Evolutionary conservation across 2,113 vertebrate genomes (phyloP), one percentile per base, ranked within the genome.

Genomic region (Notechis scutatus): DNA sequence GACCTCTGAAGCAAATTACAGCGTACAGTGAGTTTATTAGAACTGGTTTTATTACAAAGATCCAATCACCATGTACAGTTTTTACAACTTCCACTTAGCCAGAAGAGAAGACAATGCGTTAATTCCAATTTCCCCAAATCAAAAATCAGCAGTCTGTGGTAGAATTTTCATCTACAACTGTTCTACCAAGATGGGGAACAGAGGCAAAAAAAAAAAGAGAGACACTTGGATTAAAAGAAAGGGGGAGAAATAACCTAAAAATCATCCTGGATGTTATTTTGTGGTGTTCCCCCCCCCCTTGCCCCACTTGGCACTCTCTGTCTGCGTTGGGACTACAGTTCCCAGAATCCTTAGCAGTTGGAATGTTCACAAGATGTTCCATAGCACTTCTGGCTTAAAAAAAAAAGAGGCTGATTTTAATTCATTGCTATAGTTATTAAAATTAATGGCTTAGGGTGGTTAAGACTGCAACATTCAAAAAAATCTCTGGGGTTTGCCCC

Each of bases 11-110:
- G 6, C 14, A 14, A 21, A 14, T 6, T 12, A 69, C 6, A 21
- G 0, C 0, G 92, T 89, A 94, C 50, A 93, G 42, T 8, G 0
- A 87, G 87, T 90, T 94, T 90, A 4, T 93, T 93, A 61, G 81
- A 95, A 96, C 93, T 0, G 94, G 96, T 97, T 93, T 97, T 97
- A 97, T 97, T 97, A 97, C 96, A 97, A 97, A 97, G 96, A 95
- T 96, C 96, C 96, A 96, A 96, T 95, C 96, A 96, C 97, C 96
- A 96, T 97, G 96, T 96, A 97, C 97, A 97, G 94, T 97, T 97
- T 97, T 97, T 96, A 97, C 97, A 97, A 96, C 92, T 91, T 96
- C 95, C 42, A 23, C 94, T 96, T 91, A 94, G 86, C 86, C 0
- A 3, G 91, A 95, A 12, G 24, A 7, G 20, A 91, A 90, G 88